A percentile compares a stretch with the other conserved stretches of the same genome.
phyloP scores from a whole-genome alignment of 2,797 vertebrate genomes.

The Catharus ustulatus region DNA sequence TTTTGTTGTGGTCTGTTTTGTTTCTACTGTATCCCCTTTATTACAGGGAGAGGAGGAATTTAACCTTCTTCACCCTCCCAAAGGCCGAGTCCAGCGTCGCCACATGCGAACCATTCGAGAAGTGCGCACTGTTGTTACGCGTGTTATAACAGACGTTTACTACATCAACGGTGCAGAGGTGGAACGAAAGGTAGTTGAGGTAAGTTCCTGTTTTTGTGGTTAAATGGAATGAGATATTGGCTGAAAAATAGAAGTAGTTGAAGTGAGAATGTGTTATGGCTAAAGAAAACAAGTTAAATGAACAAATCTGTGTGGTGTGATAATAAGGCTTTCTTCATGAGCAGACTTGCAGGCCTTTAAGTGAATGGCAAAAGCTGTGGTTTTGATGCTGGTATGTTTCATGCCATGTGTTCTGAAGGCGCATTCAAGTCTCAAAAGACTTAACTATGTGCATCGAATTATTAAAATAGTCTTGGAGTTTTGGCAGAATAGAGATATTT shows the following conservation, averaged over 20 bases:
- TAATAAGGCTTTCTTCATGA: not conserved
- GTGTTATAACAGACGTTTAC: conserved; percentile 93
- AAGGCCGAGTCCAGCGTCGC: conserved; percentile 78
- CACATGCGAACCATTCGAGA: conserved; percentile 91
- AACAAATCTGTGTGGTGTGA: not conserved
- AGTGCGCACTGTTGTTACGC: conserved; percentile 90
- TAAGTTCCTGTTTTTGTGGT: conserved; percentile 39
- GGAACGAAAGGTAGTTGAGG: conserved; percentile 91
- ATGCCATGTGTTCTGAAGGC: not conserved
- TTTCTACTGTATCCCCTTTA: not conserved
- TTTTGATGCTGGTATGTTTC: not conserved
- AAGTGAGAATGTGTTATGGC: not conserved
- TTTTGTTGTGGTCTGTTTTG: not conserved
- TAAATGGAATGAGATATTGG: not conserved
- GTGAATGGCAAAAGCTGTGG: not conserved
- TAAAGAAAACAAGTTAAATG: not conserved
- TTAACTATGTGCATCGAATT: not conserved
- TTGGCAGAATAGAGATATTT: not conserved
- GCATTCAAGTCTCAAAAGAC: not conserved
- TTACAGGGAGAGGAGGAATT: conserved; percentile 79
- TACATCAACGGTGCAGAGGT: conserved; percentile 93
- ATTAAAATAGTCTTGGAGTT: not conserved
- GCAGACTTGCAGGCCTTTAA: not conserved
- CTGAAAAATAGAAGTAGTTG: not conserved
- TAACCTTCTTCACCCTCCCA: conserved; percentile 72